These are phyloP conservation scores for Pogonomyrmex californicus DNA, from an alignment of 1,140 invertebrate genomes.

Conservation along the genomic window DNA sequence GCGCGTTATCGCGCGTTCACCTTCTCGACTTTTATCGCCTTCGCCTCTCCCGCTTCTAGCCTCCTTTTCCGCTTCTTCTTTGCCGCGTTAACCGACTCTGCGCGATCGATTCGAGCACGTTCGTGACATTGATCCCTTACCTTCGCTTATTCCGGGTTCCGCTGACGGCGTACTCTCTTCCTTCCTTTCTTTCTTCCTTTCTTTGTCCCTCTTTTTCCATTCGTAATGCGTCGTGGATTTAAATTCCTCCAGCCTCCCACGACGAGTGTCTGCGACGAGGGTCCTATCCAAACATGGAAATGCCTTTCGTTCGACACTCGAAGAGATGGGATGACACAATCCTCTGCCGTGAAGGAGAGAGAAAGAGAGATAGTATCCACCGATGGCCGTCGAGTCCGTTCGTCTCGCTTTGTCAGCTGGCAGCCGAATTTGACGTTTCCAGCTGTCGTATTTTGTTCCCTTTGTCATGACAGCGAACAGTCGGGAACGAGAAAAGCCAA, in stretches of 20 bases:
- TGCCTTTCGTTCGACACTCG: slow-evolving; percentile 35
- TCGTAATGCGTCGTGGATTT: background rate
- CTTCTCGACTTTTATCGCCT: background rate
- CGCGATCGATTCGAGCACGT: slow-evolving; percentile 14
- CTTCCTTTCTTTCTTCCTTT: background rate
- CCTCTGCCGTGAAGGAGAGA: background rate
- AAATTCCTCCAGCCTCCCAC: background rate
- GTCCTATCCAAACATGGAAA: slow-evolving; percentile 69
- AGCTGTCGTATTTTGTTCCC: slow-evolving; percentile 25
- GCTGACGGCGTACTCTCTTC: background rate
- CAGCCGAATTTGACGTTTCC: slow-evolving; percentile 3
- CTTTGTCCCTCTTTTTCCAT: background rate
- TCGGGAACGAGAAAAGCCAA: background rate
- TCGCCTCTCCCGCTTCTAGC: background rate
- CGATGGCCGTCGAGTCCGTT: slow-evolving; percentile 9
- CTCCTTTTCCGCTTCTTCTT: no score
- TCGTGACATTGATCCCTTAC: slow-evolving; percentile 53
- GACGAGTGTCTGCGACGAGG: background rate
- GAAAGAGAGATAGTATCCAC: background rate
- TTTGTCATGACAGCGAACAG: slow-evolving; percentile 20
- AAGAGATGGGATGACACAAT: slow-evolving; percentile 63
- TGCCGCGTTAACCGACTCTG: slow-evolving; percentile 10
- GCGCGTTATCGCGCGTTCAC: background rate
- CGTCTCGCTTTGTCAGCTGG: background rate
- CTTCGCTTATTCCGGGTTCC: background rate